Conservation (phyloP, 2,797 vertebrate genomes). For the Strix occidentalis region DNA sequence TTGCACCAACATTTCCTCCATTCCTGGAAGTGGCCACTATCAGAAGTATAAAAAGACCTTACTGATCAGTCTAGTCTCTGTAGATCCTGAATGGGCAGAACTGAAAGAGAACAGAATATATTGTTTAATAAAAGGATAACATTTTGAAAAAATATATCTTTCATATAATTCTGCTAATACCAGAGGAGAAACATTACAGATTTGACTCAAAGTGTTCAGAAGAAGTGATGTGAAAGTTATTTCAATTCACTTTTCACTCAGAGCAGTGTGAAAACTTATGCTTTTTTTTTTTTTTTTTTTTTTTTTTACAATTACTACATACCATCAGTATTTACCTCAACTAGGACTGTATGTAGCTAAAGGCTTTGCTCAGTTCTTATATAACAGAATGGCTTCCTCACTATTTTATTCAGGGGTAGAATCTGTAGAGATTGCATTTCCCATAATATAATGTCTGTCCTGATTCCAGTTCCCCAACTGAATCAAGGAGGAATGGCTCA, state of each 20-base stretch:
- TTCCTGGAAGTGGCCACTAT: not conserved
- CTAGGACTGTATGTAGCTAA: not conserved
- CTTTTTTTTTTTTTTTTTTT: no score
- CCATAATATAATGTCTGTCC: not conserved
- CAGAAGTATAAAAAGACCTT: not conserved
- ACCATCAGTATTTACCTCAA: not conserved
- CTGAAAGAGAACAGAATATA: not conserved
- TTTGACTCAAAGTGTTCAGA: not conserved
- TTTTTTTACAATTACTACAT: not conserved
- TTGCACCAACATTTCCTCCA: not conserved
- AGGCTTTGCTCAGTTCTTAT: not conserved
- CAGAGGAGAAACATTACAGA: not conserved
- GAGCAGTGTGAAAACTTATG: not conserved
- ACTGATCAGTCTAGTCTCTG: not conserved
- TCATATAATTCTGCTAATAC: not conserved
- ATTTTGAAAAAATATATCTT: not conserved
- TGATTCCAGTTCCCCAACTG: not conserved
- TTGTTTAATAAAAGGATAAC: not conserved
- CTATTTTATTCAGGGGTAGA: not conserved
- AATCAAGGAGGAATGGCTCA: not conserved
- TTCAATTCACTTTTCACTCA: not conserved
- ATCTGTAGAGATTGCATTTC: not conserved
- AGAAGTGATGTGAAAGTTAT: not conserved
- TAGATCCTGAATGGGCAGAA: not conserved
- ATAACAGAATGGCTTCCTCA: rapidly evolving